phyloP scores from a whole-genome alignment of 2,888 invertebrate genomes.

The Cantharis rufa region DNA sequence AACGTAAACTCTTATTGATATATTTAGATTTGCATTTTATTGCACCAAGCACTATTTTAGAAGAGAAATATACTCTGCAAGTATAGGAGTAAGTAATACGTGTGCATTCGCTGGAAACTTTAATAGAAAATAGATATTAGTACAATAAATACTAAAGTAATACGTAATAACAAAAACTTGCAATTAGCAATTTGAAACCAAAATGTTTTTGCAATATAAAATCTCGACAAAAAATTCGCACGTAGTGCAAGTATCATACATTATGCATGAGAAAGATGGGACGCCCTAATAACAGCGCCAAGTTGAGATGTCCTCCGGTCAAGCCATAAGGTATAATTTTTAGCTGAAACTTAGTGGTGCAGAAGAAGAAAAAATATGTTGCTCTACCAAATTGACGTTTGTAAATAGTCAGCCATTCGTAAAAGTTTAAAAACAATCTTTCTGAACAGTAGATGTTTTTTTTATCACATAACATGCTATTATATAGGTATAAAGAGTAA shows the following conservation, averaged over 20 bases:
- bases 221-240: background rate
- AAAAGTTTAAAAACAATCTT: slow-evolving; percentile 4
- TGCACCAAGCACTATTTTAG: background rate
- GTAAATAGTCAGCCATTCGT: slow-evolving; percentile 3
- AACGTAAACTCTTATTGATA: slow-evolving; percentile 16
- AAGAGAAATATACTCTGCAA: background rate
- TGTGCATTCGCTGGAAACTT: background rate
- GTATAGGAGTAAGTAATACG: background rate
- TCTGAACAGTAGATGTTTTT: background rate
- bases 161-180: background rate
- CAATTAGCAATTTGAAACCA: background rate
- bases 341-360: slow-evolving; percentile 50
- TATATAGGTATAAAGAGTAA: background rate
- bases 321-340: slow-evolving; percentile 52
- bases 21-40: slow-evolving; percentile 22
- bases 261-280: slow-evolving; percentile 46
- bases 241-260: slow-evolving; percentile 30
- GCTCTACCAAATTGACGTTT: slow-evolving; percentile 44
- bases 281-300: slow-evolving; percentile 47
- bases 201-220: background rate
- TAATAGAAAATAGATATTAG: no score
- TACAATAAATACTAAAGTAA: background rate
- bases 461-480: background rate
- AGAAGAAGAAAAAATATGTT: slow-evolving; percentile 54
- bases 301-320: slow-evolving; percentile 50